Evolutionary conservation across 2,888 invertebrate species (phyloP), one percentile per base, ranked within the genome.

Genomic region (Piscicola geometra): DNA sequence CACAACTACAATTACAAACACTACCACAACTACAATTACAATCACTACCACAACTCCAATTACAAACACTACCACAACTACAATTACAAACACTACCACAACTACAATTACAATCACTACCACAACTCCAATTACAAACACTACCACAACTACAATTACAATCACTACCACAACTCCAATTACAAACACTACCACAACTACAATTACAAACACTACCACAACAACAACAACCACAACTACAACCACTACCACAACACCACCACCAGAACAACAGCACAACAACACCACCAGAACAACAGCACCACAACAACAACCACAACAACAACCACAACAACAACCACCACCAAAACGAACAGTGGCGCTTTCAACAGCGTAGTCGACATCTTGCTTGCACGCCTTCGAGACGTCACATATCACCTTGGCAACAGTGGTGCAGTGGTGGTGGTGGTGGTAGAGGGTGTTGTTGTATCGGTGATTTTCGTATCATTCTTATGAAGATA

Each of bases 331-430:
- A n/a, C n/a, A n/a, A 47, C 21, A 25, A 56, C 25, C 25, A 5
- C 25, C 25, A 56, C 21, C 41, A 35, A 25, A 28, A 76, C 78
- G 80, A 77, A 88, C 90, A 82, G 93, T 90, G 0, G 97, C 97
- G 0, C 94, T 93, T 69, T 88, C 88, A 0, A 95, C 95, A 0
- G 97, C 97, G 78, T 87, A 89, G 83, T 96, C 91, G 0, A 97
- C 94, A 84, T 98, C 97, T 1, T 88, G 89, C 0, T 84, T 87
- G 0, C 91, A 90, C 0, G 91, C 94, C 81, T 90, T 87, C 79
- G 89, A 87, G 1, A 90, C 89, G 84, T 88, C 82, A 79, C 86
- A 86, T 75, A 86, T 84, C 36, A 84, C 80, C 52, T 72, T 25
- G 2, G n/a, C 41, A 50, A 18, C n/a, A 21, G n/a, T 5, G 5